Evolutionary conservation across 2,113 vertebrate genomes (phyloP), one percentile per base, ranked within the genome.

Genomic region (Benitochromis conjunctus): DNA sequence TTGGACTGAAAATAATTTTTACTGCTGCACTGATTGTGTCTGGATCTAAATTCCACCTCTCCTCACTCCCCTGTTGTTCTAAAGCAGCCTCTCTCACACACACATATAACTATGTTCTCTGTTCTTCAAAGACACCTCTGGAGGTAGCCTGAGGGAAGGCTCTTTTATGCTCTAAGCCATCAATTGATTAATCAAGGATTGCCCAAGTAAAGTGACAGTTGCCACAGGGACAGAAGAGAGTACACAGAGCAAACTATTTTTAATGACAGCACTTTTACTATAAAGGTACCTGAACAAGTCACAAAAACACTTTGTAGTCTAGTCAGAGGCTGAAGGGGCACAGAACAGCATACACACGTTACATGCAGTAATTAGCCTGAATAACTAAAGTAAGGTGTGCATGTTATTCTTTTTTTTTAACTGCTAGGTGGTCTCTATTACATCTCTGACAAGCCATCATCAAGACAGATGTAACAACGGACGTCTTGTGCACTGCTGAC

Each of bases 141-240:
- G n/a, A 89, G 74, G 56, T 54, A 38, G 82, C 80, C 86, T 41
- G 34, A 62, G 84, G 80, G 62, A 86, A 87, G 46, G 43, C 48
- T 71, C 34, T 78, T 71, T 82, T 21, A 71, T 55, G 41, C 55
- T 83, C 62, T 14, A 4, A 82, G 89, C 81, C 77, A 78, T 87
- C 84, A 87, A 51, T 16, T 53, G 82, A 60, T 88, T 83, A 88
- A 85, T 88, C 88, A 84, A 34, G 56, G 80, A 74, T 26, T 31
- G 43, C 80, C 64, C 79, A 86, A 88, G 85, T 34, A 31, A 88
- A 88, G 79, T 38, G 34, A 80, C 74, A 34, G 55, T 53, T 21
- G 58, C 82, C 26, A 13, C 21, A 3, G 41, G 19, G 69, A 80
- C 26, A 48, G 58, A 26, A 71, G 48, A 38, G 57, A 31, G 55